Evolutionary conservation across 2,797 vertebrate species (phyloP).

Genomic region (Hippoglossus hippoglossus): DNA sequence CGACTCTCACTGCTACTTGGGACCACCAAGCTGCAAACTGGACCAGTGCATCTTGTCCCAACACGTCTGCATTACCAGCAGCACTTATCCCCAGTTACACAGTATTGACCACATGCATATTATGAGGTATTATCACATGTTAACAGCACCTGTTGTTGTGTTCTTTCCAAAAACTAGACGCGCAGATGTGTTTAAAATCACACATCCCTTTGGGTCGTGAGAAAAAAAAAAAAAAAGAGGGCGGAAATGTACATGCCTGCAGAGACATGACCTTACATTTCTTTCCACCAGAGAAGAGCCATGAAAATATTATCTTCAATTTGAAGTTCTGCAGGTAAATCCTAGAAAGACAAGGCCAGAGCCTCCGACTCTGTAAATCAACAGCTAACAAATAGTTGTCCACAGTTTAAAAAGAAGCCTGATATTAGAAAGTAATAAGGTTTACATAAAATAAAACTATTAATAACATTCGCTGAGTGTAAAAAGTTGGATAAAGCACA

Average conservation of each 20-base stretch:
- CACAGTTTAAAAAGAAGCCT: too few species aligned
- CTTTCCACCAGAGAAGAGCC: constrained; percentile 64
- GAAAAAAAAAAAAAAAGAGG: constrained; percentile 67
- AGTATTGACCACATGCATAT: constrained; percentile 27
- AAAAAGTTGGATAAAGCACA: too few species aligned
- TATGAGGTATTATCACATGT: constrained; percentile 31
- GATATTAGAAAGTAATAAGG: too few species aligned
- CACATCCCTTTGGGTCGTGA: constrained; percentile 63
- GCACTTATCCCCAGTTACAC: constrained; percentile 24
- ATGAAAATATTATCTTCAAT: constrained; percentile 55
- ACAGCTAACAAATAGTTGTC: too few species aligned
- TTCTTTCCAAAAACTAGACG: constrained; percentile 27
- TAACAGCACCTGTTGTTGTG: constrained; percentile 55
- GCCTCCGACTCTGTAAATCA: too few species aligned
- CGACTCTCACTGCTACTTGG: constrained; percentile 48
- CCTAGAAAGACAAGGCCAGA: constrained; percentile 2
- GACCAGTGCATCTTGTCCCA: neutral
- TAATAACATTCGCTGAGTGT: too few species aligned
- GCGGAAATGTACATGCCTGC: constrained; percentile 72
- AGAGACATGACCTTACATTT: constrained; percentile 77
- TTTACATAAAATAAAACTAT: too few species aligned
- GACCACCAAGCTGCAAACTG: constrained; percentile 56
- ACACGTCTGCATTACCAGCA: constrained; percentile 40
- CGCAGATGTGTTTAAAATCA: constrained; percentile 70
- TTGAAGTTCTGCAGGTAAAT: constrained; percentile 49